These are phyloP conservation scores for Henicopernis longicauda DNA, from an alignment of 2,113 vertebrate species.

Conservation along the genomic window DNA sequence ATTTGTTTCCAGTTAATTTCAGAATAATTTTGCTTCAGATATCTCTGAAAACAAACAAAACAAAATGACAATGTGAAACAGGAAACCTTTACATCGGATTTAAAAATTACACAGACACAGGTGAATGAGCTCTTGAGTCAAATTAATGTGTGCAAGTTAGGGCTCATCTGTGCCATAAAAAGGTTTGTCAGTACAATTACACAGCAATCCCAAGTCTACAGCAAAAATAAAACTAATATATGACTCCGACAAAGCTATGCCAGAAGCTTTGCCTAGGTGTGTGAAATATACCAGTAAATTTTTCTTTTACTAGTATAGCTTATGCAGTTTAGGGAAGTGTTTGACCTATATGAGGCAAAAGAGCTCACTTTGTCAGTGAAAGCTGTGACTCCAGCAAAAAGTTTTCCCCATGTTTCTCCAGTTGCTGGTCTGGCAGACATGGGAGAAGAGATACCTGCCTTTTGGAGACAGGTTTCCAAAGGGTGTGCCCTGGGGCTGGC, in stretches of 20 bases:
- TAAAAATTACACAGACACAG: neutral
- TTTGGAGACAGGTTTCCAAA: neutral
- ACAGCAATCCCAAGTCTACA: neutral
- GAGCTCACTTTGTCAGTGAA: neutral
- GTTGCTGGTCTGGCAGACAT: neutral
- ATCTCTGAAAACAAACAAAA: slow-evolving; percentile 61
- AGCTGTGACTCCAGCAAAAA: neutral
- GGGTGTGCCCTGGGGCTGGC: neutral
- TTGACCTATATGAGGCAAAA: neutral
- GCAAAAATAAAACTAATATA: neutral
- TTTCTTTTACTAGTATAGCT: neutral
- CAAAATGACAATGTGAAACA: neutral
- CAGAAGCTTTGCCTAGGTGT: neutral
- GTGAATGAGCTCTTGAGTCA: neutral
- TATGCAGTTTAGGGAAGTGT: neutral
- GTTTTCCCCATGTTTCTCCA: neutral
- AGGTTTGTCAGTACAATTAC: neutral
- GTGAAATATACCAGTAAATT: neutral
- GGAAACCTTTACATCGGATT: neutral
- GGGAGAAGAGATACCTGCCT: neutral
- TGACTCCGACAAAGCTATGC: neutral
- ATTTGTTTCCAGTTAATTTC: slow-evolving; percentile 4
- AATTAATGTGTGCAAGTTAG: neutral
- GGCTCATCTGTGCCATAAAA: neutral
- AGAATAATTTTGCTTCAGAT: slow-evolving; percentile 50